phyloP scores from a whole-genome alignment of 2,113 vertebrate species.

The Sebastes schlegelii region DNA sequence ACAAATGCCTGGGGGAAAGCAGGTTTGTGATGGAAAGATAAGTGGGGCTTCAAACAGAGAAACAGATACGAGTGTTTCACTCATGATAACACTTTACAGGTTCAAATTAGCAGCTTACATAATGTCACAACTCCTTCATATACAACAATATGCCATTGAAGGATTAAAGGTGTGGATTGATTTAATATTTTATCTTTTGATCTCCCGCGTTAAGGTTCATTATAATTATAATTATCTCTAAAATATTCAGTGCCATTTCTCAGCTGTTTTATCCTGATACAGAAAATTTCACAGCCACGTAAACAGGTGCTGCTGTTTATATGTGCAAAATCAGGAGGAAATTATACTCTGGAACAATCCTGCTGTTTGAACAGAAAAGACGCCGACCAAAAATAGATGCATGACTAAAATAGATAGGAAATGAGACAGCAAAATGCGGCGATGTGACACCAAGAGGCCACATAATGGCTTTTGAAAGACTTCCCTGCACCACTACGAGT shows the following conservation, averaged over 20 bases:
- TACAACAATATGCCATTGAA: background rate
- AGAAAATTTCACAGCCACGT: background rate
- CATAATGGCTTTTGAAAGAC: slow-evolving; percentile 7
- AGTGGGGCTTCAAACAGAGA: slow-evolving; percentile 39
- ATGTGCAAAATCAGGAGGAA: slow-evolving; percentile 9
- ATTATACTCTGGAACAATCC: background rate
- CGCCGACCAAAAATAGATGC: background rate
- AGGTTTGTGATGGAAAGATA: slow-evolving; percentile 58
- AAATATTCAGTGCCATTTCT: background rate
- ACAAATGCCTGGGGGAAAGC: slow-evolving; percentile 34
- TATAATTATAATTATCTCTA: background rate
- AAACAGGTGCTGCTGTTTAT: slow-evolving; percentile 3
- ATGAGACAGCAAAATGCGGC: slow-evolving; percentile 12
- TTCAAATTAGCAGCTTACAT: slow-evolving; percentile 13
- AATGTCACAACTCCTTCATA: background rate
- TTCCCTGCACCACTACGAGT: background rate
- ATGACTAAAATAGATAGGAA: slow-evolving; percentile 21
- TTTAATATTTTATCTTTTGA: background rate
- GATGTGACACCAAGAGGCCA: background rate
- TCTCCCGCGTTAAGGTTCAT: background rate
- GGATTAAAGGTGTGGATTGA: background rate
- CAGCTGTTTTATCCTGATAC: background rate
- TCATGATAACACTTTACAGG: slow-evolving; percentile 8
- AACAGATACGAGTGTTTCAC: slow-evolving; percentile 27
- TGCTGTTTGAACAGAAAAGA: background rate